Evolutionary conservation across 2,113 vertebrate genomes (phyloP), one percentile per base, ranked within the genome.

Genomic region (Leuciscus idus): DNA sequence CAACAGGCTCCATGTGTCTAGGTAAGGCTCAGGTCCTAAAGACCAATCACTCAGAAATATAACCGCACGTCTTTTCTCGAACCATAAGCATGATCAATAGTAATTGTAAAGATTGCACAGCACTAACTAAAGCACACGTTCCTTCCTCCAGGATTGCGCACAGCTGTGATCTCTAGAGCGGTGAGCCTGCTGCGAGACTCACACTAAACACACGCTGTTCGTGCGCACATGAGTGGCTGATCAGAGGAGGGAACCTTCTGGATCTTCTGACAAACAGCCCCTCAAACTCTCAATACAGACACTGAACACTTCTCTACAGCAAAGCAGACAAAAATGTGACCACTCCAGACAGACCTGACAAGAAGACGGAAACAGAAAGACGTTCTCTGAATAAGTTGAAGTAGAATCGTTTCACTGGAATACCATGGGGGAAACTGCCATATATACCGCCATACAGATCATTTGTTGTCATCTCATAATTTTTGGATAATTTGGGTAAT

Each of bases 141-240:
- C 28, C 17, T 66, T 30, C 2, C 13, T 2, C 28, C 62, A 66
- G 64, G 15, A 15, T 2, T 17, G 13, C 4, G 64, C 17, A 28
- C 64, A 68, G 64, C 64, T 68, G 64, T 68, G 64, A 68, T 68
- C 64, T 68, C 64, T 33, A 15, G 64, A 68, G 64, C 28, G 15
- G 13, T 7, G 64, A 0, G 28, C 64, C 28, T 19, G 64, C 64
- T 33, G 28, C 30, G 64, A 6, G 64, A 68, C 64, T 66, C 64
- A 17, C 64, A 17, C 28, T 33, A 66, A 33, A 66, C 64, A 66
- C 64, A 33, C 28, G 15, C 64, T 8, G 64, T 33, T 2, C 30
- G 64, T 7, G 6, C 30, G 6, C 64, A 33, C 15, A 66, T 2
- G 15, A 66, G 64, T 15, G 15, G 28, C 6, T 8, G 66, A 70